Percentiles rank a stretch among this genome's conserved stretches.
phyloP scores from a whole-genome alignment of 2,113 vertebrate species.

The Myanophis thanlyinensis region DNA sequence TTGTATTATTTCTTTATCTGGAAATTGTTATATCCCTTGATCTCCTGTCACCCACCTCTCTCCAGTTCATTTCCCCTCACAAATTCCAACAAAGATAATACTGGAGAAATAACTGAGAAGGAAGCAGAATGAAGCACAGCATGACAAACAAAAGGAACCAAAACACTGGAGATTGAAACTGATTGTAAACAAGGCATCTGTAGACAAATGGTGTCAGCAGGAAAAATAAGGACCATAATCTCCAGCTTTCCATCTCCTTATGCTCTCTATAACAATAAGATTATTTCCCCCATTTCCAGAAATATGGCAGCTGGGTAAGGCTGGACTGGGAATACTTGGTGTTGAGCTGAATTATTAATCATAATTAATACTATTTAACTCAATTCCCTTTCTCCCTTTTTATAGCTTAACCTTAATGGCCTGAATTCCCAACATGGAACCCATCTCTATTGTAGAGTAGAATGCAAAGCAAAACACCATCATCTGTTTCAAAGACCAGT shows the following conservation, averaged over 20 bases:
- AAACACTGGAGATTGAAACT: not conserved
- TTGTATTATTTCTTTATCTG: not conserved
- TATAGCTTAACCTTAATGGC: not conserved
- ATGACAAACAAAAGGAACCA: not conserved
- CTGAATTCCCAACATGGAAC: not conserved
- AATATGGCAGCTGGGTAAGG: not conserved
- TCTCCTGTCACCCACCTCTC: not conserved
- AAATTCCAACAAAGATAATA: not conserved
- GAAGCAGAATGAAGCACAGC: not conserved
- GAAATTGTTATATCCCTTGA: not conserved
- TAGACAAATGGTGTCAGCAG: not conserved
- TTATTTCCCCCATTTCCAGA: not conserved
- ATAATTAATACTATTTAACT: not conserved
- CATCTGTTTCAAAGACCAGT: not conserved
- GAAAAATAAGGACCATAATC: not conserved
- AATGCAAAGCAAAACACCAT: not conserved
- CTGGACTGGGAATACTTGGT: not conserved
- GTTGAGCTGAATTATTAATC: not conserved
- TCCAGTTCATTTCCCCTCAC: not conserved
- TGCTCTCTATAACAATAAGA: not conserved
- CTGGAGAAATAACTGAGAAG: not conserved
- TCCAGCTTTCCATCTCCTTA: not conserved
- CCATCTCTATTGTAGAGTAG: not conserved
- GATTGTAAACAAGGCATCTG: not conserved
- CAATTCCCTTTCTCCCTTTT: not conserved